Conservation (phyloP, 1,140 invertebrate genomes). For the Euura saliciscinereae region DNA sequence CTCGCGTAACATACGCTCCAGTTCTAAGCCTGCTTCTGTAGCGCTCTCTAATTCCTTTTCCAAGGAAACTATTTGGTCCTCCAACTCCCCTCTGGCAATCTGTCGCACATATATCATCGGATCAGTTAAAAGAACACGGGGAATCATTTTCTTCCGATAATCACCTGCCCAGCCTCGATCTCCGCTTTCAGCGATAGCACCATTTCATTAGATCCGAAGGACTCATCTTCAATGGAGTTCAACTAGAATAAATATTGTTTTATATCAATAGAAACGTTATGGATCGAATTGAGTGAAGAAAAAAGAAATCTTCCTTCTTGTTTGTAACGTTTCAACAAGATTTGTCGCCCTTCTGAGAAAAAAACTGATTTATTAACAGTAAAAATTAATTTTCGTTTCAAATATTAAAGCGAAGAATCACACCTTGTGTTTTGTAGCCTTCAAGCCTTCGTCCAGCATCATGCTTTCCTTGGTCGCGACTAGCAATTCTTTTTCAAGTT, state of each 20-base stretch:
- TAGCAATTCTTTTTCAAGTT: conserved; percentile 64
- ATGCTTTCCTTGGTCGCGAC: conserved; percentile 68
- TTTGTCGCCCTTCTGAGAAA: too few relatives aligned
- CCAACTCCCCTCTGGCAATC: conserved; percentile 55
- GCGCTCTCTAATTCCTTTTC: conserved; percentile 71
- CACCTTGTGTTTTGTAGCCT: conserved; percentile 68
- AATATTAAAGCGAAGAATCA: conserved; percentile 29
- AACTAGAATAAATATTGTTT: conserved; percentile 36
- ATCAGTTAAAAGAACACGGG: conserved; percentile 52
- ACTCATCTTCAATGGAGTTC: conserved; percentile 67
- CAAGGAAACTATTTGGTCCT: conserved; percentile 65
- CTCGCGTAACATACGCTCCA: conserved; percentile 70
- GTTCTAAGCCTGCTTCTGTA: conserved; percentile 68
- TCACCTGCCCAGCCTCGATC: conserved; percentile 48
- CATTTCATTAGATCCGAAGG: conserved; percentile 76
- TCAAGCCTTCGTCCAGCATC: conserved; percentile 69
- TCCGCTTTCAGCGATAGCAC: conserved; percentile 54
- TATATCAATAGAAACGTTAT: too few relatives aligned
- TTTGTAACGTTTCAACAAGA: too few relatives aligned
- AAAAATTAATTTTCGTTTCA: conserved; percentile 25
- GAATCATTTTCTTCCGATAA: conserved; percentile 50
- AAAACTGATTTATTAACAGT: not conserved
- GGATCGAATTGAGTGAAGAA: too few relatives aligned
- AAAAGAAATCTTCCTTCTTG: too few relatives aligned
- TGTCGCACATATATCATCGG: conserved; percentile 42